These are phyloP conservation scores for Thryonomys swinderianus DNA, from an alignment of 2,113 vertebrate species.

Conservation along the genomic window DNA sequence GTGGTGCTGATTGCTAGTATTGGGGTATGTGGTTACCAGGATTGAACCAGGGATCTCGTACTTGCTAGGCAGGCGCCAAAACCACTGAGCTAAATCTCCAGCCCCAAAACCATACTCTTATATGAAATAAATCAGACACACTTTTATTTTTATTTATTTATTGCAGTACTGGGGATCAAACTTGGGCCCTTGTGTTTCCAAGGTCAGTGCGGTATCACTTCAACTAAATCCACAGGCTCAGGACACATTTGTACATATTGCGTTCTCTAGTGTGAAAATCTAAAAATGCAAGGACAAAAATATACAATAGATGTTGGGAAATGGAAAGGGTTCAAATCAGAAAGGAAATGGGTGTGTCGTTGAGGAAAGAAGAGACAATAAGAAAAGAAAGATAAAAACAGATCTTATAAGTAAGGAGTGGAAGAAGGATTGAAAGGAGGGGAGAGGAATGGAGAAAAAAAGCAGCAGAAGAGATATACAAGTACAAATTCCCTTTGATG, in stretches of 20 bases:
- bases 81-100: too few species aligned
- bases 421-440: background rate
- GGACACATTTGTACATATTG: background rate
- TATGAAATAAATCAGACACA: background rate
- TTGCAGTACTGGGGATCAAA: too few species aligned
- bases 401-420: background rate
- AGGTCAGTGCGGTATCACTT: too few species aligned
- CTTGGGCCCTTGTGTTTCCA: too few species aligned
- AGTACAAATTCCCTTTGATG: background rate
- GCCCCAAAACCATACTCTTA: background rate
- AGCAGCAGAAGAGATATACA: background rate
- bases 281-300: background rate
- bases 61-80: too few species aligned
- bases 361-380: background rate
- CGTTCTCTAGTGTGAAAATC: background rate
- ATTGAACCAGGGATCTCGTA: too few species aligned
- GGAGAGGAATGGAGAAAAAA: background rate
- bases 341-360: background rate
- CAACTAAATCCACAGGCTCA: too few species aligned
- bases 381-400: background rate
- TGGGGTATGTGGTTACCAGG: too few species aligned
- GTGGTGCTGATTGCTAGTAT: too few species aligned
- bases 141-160: too few species aligned
- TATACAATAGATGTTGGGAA: background rate
- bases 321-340: background rate